Evolutionary conservation across 2,888 invertebrate genomes (phyloP), one percentile per base, ranked within the genome.

Genomic region (Hirtodrosophila histrioides): DNA sequence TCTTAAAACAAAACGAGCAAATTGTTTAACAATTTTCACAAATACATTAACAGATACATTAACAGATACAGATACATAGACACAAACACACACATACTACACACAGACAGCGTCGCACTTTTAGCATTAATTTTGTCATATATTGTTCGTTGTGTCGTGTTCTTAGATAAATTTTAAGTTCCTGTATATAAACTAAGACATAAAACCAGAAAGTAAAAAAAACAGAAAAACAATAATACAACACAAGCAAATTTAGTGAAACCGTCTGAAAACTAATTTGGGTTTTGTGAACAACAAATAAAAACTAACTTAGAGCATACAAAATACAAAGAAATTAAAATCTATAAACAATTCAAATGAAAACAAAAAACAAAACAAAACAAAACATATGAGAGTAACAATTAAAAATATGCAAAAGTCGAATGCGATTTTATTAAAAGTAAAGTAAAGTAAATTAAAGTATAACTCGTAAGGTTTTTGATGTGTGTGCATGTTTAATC

Each of bases 101-200:
- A 43, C 35, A 56, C 23, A 55, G 50, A 56, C 67, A 54, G 55
- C 60, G 67, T 44, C 37, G 64, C 77, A 67, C 70, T 64, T 72
- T 58, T 79, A 86, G 84, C 62, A 83, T 83, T 72, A 72, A 86
- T 79, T 85, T 65, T 71, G 67, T 74, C 70, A 69, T 69, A 65
- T 77, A 78, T 76, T 75, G 77, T 79, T 79, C 77, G 68, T 77
- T 80, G 82, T 84, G 77, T 78, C 81, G 75, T 90, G 87, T 84
- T 84, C 82, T 79, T 90, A 88, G 86, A 81, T 86, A 87, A 67
- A 79, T 81, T 83, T 83, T 90, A 88, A 90, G 91, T 91, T 90
- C 89, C 91, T 90, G 90, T 91, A 91, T 78, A 91, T 91, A 91
- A 81, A 78, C 73, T 89, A 89, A 90, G 86, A 74, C 69, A 69